A percentile compares a stretch with the other conserved stretches of the same genome.
phyloP scores from a whole-genome alignment of 2,797 vertebrate genomes.

The Sciurus vulgaris region DNA sequence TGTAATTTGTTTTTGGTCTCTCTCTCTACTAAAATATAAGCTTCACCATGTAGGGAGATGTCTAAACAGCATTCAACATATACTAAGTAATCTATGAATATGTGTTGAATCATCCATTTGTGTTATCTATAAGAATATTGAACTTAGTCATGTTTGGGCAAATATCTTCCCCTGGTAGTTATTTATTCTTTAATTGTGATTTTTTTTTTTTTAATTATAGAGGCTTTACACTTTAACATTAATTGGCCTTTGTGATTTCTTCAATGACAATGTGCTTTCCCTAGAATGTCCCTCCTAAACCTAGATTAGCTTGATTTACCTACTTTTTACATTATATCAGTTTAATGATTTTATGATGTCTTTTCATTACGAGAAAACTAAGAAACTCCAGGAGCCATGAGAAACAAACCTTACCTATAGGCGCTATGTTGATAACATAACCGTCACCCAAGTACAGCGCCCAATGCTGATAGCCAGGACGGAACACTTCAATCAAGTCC shows the following conservation, averaged over 20 bases:
- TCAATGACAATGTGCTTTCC: not conserved
- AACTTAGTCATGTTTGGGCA: not conserved
- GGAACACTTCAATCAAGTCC: slow-evolving; percentile 97
- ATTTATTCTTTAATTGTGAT: not conserved
- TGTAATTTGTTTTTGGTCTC: not conserved
- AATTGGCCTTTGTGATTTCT: slow-evolving; percentile 13
- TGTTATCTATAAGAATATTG: not conserved
- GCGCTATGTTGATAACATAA: slow-evolving; percentile 95
- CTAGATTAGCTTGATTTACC: not conserved
- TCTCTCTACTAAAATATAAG: not conserved
- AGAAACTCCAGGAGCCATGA: not conserved
- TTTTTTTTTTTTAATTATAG: not conserved
- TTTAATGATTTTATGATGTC: not conserved
- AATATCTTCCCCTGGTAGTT: not conserved
- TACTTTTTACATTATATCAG: not conserved
- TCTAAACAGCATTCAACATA: slow-evolving; percentile 1
- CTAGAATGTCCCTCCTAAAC: slow-evolving; percentile 28
- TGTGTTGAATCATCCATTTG: not conserved
- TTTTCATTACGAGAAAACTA: not conserved
- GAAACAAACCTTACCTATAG: slow-evolving; percentile 90
- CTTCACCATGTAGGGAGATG: not conserved
- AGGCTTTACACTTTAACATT: not conserved
- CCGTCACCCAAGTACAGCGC: slow-evolving; percentile 96
- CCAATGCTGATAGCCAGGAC: slow-evolving; percentile 96
- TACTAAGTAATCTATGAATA: not conserved